Conservation (phyloP, 1,140 invertebrate species). For the Saccostrea echinata region DNA sequence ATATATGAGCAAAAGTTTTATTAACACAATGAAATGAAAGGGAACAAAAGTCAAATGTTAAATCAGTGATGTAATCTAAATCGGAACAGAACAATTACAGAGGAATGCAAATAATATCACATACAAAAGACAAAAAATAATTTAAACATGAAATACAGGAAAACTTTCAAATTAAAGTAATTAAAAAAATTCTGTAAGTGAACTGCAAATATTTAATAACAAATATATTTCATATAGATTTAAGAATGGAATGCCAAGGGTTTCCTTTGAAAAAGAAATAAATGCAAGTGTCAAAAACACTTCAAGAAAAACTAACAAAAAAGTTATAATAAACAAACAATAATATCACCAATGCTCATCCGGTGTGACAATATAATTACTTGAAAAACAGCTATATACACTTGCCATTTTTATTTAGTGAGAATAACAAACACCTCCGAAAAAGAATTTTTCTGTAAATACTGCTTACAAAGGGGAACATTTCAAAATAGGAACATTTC, state of each 20-base stretch:
- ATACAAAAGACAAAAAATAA: neutral
- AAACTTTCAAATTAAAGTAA: neutral
- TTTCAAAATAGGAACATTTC: neutral
- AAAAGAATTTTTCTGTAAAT: neutral
- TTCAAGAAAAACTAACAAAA: neutral
- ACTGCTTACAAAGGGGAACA: neutral
- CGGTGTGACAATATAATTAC: too few species aligned
- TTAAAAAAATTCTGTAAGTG: neutral
- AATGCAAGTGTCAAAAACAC: neutral
- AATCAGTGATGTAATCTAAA: too few species aligned
- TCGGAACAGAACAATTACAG: too few species aligned
- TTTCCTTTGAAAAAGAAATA: neutral
- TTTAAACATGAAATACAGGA: neutral
- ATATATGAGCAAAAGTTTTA: too few species aligned
- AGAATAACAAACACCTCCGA: neutral
- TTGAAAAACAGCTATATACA: neutral
- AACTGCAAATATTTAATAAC: neutral
- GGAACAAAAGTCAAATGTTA: too few species aligned
- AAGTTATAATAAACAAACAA: neutral
- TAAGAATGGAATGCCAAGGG: neutral
- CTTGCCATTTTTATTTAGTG: neutral
- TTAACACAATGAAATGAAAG: too few species aligned
- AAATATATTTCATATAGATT: neutral
- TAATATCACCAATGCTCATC: neutral
- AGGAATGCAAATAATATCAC: constrained; percentile 26